phyloP scores from a whole-genome alignment of 2,113 vertebrate genomes.

The Ondatra zibethicus region DNA sequence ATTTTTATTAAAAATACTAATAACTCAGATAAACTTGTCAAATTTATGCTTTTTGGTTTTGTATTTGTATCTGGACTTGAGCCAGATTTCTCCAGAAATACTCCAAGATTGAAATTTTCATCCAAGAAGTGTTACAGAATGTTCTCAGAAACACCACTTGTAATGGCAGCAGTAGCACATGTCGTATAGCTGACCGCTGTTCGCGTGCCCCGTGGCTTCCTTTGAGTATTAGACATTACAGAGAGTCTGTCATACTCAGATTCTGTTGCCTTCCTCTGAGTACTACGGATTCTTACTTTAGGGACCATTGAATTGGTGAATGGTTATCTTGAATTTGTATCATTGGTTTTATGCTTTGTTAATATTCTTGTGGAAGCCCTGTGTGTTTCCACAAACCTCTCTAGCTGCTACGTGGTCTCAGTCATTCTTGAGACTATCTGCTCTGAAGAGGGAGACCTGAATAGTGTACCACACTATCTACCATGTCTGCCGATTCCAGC shows the following conservation, averaged over 20 bases:
- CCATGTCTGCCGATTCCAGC: neutral
- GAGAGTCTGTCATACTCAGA: neutral
- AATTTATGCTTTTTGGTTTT: neutral
- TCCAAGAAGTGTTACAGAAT: neutral
- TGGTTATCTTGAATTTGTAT: neutral
- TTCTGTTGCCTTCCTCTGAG: neutral
- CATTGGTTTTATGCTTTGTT: neutral
- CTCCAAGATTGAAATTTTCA: neutral
- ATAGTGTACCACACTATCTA: rapidly evolving
- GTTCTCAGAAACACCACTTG: neutral
- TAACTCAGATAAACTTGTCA: neutral
- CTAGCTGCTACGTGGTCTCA: neutral
- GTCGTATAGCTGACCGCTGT: neutral
- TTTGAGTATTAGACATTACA: neutral
- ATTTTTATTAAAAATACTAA: neutral
- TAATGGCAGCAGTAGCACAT: neutral
- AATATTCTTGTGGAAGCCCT: neutral
- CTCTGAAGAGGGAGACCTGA: neutral
- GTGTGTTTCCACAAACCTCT: neutral
- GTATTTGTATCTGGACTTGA: neutral
- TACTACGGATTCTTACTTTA: neutral
- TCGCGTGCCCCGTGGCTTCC: neutral
- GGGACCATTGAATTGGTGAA: neutral
- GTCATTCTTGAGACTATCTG: neutral
- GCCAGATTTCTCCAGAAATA: neutral